A percentile compares a stretch with the other conserved stretches of the same genome.
These are phyloP conservation scores for Sycophila texana DNA, from an alignment of 2,888 invertebrate species.

Conservation along the genomic window DNA sequence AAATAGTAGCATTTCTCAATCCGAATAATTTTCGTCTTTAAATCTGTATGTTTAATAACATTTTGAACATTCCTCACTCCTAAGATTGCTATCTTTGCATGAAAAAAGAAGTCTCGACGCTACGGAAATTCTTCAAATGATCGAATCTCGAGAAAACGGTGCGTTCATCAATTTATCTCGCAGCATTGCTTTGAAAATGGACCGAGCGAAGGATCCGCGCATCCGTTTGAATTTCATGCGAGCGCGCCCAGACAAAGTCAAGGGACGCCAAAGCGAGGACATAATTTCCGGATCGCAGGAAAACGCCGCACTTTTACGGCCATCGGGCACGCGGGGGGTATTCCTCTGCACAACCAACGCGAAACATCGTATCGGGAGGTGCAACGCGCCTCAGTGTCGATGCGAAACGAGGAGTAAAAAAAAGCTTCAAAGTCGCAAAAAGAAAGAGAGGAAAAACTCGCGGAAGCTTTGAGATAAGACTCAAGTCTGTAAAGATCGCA, in stretches of 20 bases:
- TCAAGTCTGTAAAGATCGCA: not conserved
- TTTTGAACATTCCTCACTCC: no score
- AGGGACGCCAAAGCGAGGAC: conserved; percentile 51
- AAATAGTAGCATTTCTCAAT: no score
- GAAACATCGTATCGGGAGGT: not conserved
- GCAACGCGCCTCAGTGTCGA: not conserved
- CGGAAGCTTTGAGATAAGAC: no score
- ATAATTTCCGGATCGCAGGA: conserved; percentile 67
- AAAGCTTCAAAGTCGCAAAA: not conserved
- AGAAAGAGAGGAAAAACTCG: not conserved
- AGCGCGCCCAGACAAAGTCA: not conserved
- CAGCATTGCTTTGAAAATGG: conserved; percentile 52
- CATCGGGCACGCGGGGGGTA: conserved; percentile 61
- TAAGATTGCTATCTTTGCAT: no score
- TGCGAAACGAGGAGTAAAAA: not conserved
- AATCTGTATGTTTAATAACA: no score
- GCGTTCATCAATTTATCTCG: conserved; percentile 47
- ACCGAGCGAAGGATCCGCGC: conserved; percentile 6
- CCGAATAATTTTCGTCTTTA: no score
- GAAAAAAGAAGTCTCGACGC: no score
- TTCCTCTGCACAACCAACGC: not conserved
- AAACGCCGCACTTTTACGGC: conserved; percentile 64
- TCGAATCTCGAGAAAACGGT: not conserved
- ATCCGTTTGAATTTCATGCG: conserved; percentile 46
- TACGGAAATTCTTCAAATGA: conserved; percentile 29